Conservation (phyloP, 2,113 vertebrate genomes). For the human region DNA sequence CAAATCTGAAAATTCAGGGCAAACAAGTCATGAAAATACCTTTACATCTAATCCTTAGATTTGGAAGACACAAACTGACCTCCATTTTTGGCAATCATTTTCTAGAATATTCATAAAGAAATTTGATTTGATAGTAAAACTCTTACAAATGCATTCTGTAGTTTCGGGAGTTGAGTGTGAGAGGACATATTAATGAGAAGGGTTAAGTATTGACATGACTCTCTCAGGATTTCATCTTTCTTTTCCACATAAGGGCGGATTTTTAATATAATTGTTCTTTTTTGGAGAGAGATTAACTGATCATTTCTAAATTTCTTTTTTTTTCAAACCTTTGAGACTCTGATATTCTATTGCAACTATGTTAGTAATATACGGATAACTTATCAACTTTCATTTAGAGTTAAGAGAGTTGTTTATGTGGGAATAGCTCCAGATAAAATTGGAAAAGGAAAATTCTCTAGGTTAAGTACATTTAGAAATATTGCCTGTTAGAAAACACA, state of each 20-base stretch:
- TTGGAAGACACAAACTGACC: not conserved
- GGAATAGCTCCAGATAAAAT: not conserved
- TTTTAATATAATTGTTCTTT: not conserved
- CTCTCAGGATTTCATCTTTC: not conserved
- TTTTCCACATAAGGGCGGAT: not conserved
- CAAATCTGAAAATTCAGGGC: not conserved
- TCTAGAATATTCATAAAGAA: not conserved
- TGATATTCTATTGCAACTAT: not conserved
- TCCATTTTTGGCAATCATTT: not conserved
- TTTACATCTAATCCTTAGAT: not conserved
- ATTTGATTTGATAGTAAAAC: not conserved
- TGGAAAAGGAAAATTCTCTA: not conserved
- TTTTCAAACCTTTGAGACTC: not conserved
- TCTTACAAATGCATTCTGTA: not conserved
- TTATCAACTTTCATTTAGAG: not conserved
- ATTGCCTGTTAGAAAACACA: conserved; percentile 38
- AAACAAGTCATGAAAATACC: not conserved
- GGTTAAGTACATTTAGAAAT: conserved; percentile 25
- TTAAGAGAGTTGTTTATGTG: not conserved
- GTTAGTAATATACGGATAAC: not conserved
- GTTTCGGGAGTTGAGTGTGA: not conserved
- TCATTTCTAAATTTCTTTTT: not conserved
- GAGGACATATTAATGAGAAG: not conserved
- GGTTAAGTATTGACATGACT: not conserved
- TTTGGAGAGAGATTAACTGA: not conserved